Evolutionary conservation across 2,113 vertebrate species (phyloP), one percentile per base, ranked within the genome.

Genomic region (Burhinus bistriatus): DNA sequence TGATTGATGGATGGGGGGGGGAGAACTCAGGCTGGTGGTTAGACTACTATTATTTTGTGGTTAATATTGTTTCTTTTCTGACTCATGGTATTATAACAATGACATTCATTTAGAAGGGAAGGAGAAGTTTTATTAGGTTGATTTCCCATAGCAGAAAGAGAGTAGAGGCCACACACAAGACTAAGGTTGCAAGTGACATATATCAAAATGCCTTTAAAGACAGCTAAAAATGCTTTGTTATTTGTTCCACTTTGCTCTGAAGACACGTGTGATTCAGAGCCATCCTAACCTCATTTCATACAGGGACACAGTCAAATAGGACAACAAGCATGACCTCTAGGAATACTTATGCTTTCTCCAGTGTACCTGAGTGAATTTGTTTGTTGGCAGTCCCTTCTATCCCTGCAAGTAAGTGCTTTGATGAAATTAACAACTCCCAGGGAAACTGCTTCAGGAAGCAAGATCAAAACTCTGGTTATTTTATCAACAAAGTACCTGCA

Each of bases 1-100:
- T 82, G 83, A 91, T 36, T 68, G 83, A 91, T 54, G 34, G 77
- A 62, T 2, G 4, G 30, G 45, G 68, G 68, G 30, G 36, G n/a
- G 14, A 45, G 61, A 75, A 65, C 27, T 76, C 76, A 44, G 12
- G 18, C 44, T 61, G 30, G 55, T 84, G 73, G 57, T 87, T 95
- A 45, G 88, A 45, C 30, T 96, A 52, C 59, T 83, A 93, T 84
- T 93, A 92, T 96, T 89, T 96, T 92, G 77, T 84, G 73, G 77
- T 84, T 89, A 75, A 93, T 84, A 81, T 38, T 89, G 69, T 69
- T 97, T 93, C 70, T 97, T 93, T 96, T 87, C 91, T 91, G 86
- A 90, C 54, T 90, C 92, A 96, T 61, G 93, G 88, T 94, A 68
- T 61, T 93, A 21, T 57, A 93, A 94, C 94, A 97, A 95, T 92